Evolutionary conservation across 2,888 invertebrate species (phyloP), one percentile per base, ranked within the genome.

Genomic region (Scaeva pyrastri): DNA sequence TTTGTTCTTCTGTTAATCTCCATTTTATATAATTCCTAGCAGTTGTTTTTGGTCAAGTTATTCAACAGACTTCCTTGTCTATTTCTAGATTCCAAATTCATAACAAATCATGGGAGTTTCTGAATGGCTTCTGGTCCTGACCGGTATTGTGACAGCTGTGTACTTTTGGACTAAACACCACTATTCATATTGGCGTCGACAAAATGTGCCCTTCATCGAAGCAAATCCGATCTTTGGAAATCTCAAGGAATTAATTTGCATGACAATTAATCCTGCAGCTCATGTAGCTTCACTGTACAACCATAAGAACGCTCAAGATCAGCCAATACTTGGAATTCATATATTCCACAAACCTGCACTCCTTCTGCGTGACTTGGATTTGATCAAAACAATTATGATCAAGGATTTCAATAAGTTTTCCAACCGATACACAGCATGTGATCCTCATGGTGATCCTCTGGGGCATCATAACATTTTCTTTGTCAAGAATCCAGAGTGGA

Each of bases 341-440:
- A 89, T 92, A 1, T 89, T 94, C 19, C 91, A 93, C 88, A 91
- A 91, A n/a, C 94, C 94, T 0, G 90, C 89, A 0, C 70, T 94
- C 12, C 16, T 94, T 2, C 82, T 93, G 7, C 91, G 93, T 0
- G 93, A 94, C 52, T 91, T 92, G 0, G 93, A 93, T 16, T 76
- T 94, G 1, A 88, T 93, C 0, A 94, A 94, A 87, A 89, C 91
- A 0, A 82, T 94, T 0, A 76, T 94, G 26, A 90, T 94, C 6
- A 93, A 92, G 58, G 93, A 94, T 76, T 93, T 93, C 55, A 90
- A 91, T 82, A 90, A 89, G 10, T 94, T 93, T 83, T 80, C 90
- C 0, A 90, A 91, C 58, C 89, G 92, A 4, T 90, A 90, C 81
- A 88, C 85, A 0, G 74, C 88, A 1, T 89, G 88, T 10, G 91